Evolutionary conservation across 2,888 invertebrate genomes (phyloP).

Genomic region (Thymelicus sylvestris): DNA sequence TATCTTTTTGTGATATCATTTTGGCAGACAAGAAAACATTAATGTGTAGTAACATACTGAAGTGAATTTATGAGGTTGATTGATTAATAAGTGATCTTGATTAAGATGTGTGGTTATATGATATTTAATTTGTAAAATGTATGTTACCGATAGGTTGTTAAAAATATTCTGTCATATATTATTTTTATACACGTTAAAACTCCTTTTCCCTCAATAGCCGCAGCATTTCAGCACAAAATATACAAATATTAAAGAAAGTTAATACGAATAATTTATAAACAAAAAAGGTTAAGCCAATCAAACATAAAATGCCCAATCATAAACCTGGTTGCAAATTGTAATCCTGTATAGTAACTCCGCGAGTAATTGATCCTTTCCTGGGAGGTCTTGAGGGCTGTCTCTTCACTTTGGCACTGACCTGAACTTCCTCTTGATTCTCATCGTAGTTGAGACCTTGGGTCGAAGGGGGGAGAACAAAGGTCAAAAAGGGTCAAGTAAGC

Average conservation of each 20-base stretch:
- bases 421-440: constrained; percentile 85
- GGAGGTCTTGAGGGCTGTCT: constrained; percentile 89
- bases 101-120: neutral
- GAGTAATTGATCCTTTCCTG: constrained; percentile 89
- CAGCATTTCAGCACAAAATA: neutral
- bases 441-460: constrained; percentile 92
- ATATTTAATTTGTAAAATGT: neutral
- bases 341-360: constrained; percentile 76
- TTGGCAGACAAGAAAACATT: too few relatives aligned
- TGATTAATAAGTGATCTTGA: neutral
- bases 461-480: constrained; percentile 42
- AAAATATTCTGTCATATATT: neutral
- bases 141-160: neutral
- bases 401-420: constrained; percentile 66
- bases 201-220: neutral
- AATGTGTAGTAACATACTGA: neutral
- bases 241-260: neutral
- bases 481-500: constrained; percentile 39
- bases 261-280: constrained; percentile 2
- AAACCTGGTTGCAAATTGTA: constrained; percentile 74
- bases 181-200: neutral
- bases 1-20: too few relatives aligned
- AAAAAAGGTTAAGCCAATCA: constrained; percentile 20
- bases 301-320: constrained; percentile 40
- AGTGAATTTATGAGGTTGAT: neutral